Conservation (phyloP, 2,888 invertebrate genomes). For the Caenorhabditis auriculariae region DNA sequence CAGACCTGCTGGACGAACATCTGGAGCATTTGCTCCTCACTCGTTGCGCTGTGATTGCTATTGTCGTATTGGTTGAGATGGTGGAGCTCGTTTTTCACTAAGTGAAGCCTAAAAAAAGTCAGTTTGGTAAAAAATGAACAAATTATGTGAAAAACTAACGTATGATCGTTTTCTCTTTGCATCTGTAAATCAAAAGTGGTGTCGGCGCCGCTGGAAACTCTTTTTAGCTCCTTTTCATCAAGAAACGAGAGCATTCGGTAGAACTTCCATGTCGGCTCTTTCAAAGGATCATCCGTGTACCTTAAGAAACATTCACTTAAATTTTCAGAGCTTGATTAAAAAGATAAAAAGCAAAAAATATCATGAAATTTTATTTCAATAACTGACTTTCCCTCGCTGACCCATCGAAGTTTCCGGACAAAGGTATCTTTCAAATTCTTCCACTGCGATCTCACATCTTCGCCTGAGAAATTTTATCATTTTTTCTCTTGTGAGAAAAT, state of each 20-base stretch:
- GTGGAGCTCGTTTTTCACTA: conserved; percentile 13
- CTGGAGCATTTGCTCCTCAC: conserved; percentile 32
- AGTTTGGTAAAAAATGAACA: too few relatives aligned
- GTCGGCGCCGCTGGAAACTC: conserved; percentile 4
- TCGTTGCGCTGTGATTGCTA: conserved; percentile 18
- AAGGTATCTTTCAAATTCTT: conserved; percentile 52
- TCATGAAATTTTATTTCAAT: not conserved
- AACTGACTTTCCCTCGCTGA: conserved; percentile 42
- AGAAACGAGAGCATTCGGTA: conserved; percentile 41
- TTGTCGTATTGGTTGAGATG: conserved; percentile 15
- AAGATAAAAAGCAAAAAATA: not conserved
- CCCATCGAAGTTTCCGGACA: conserved; percentile 43
- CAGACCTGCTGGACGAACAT: too few relatives aligned
- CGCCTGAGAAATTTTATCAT: conserved; percentile 14
- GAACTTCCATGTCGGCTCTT: conserved; percentile 52
- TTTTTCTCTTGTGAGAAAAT: not conserved
- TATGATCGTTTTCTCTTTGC: too few relatives aligned
- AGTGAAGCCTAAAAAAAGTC: not conserved
- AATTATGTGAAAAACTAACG: too few relatives aligned
- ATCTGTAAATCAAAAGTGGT: conserved; percentile 13
- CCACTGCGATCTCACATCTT: conserved; percentile 48
- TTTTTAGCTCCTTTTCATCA: conserved; percentile 33
- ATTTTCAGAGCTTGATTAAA: not conserved
- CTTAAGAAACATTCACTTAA: conserved; percentile 3
- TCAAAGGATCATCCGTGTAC: conserved; percentile 35